Conservation (phyloP, 2,113 vertebrate species). For the Steatornis caripensis region DNA sequence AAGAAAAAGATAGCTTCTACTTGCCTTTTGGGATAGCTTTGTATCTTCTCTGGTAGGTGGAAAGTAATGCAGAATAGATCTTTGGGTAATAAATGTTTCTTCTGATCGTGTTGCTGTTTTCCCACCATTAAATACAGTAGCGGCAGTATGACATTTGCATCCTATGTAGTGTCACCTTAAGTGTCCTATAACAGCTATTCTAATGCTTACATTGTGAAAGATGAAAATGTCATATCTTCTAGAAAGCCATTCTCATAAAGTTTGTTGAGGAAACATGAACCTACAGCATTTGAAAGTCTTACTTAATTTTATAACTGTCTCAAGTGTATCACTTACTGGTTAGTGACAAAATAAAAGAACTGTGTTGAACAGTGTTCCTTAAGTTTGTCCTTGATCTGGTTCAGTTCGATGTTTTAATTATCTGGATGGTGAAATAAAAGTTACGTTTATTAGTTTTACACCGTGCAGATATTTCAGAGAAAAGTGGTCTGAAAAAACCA, state of each 20-base stretch:
- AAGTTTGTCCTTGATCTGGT: constrained; percentile 59
- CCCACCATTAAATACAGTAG: background rate
- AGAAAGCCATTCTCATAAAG: background rate
- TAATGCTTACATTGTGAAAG: background rate
- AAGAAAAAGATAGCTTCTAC: background rate
- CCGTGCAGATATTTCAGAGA: background rate
- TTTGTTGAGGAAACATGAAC: background rate
- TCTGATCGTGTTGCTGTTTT: background rate
- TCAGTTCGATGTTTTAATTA: constrained; percentile 55
- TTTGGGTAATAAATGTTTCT: background rate
- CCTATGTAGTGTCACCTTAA: background rate
- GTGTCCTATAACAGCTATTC: background rate
- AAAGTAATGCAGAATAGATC: background rate
- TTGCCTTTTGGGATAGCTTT: background rate
- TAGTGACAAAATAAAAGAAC: background rate
- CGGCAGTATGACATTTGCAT: background rate
- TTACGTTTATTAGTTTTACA: background rate
- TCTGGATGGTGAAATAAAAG: constrained; percentile 28
- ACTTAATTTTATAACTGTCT: background rate
- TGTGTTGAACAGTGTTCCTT: background rate
- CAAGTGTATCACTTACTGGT: background rate
- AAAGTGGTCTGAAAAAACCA: background rate
- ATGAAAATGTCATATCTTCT: background rate
- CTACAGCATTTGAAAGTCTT: background rate
- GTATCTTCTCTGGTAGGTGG: background rate